A percentile compares a stretch with the other conserved stretches of the same genome.
Conservation (phyloP, 1,140 invertebrate genomes). For the Diploscapter pachys region DNA sequence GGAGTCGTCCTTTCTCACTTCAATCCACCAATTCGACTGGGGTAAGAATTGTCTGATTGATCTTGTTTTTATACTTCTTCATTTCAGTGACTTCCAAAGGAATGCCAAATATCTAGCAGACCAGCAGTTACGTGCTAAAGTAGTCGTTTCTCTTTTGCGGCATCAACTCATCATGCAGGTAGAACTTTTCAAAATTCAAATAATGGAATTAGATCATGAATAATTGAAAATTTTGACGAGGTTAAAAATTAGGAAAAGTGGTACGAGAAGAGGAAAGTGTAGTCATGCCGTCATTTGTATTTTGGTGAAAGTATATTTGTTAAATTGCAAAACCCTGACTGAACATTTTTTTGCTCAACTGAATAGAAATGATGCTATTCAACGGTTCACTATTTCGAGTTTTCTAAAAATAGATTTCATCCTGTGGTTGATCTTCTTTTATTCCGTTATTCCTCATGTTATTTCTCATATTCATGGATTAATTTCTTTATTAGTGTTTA, state of each 20-base stretch:
- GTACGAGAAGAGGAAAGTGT: no score
- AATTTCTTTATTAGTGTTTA: background rate
- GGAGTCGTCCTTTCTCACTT: constrained; percentile 78
- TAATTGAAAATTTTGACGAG: background rate
- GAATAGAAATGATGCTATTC: no score
- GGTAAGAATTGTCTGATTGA: constrained; percentile 56
- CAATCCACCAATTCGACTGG: constrained; percentile 81
- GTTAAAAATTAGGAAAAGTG: background rate
- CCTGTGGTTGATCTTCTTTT: no score
- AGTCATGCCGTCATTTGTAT: no score
- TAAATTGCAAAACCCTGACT: no score
- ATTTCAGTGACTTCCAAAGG: constrained; percentile 13
- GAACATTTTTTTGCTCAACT: no score
- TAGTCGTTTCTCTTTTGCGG: constrained; percentile 65
- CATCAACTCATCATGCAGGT: constrained; percentile 53
- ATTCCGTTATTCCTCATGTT: no score
- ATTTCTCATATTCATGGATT: no score
- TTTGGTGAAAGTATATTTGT: no score
- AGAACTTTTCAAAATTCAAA: constrained; percentile 33
- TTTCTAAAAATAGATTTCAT: no score
- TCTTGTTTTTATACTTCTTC: constrained; percentile 24
- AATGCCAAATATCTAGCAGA: background rate
- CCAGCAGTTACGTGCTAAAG: constrained; percentile 47
- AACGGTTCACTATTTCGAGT: no score
- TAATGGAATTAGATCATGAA: background rate